Evolutionary conservation across 2,888 invertebrate species (phyloP), one percentile per base, ranked within the genome.

Genomic region (Plagodis pulveraria): DNA sequence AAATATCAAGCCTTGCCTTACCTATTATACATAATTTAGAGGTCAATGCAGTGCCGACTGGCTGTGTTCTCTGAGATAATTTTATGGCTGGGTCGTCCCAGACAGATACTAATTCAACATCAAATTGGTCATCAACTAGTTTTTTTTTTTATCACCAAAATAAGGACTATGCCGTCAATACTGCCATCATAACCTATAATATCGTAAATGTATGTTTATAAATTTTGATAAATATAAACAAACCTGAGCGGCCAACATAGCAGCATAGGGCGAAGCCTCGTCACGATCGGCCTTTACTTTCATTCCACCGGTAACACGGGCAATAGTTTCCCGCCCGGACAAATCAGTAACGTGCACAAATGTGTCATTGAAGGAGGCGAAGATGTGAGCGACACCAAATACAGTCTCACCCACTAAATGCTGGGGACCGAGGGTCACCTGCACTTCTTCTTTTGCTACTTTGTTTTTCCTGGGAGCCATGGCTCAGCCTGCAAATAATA

Each of bases 241-340:
- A 69, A 97, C 97, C 95, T 99, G 99, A 71, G 99, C 99, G 76
- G 99, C 99, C 93, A 99, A 98, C 99, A 99, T 99, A 95, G 99
- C 99, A 80, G 99, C 99, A 86, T 99, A 99, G 49, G 99, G 99
- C 48, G 99, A 99, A 69, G 99, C 98, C 93, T 99, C 99, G 93
- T 99, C 99, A 94, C 99, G 96, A 94, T 99, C 99, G 76, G 99
- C 99, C 93, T 99, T 99, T 48, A 99, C 99, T 94, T 99, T 99
- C 99, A 99, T 99, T 64, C 98, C 98, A 77, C 98, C 98, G 74
- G 99, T 99, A 55, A 99, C 98, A 82, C 99, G 94, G 70, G 97
- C 97, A 79, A 98, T 97, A 11, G 97, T 98, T 95, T 98, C 98
- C 81, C 97, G 96, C 74, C 99, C 99, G 60, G 99, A 99, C 79